phyloP scores from a whole-genome alignment of 2,113 vertebrate species.

The Thinocorus orbignyianus region DNA sequence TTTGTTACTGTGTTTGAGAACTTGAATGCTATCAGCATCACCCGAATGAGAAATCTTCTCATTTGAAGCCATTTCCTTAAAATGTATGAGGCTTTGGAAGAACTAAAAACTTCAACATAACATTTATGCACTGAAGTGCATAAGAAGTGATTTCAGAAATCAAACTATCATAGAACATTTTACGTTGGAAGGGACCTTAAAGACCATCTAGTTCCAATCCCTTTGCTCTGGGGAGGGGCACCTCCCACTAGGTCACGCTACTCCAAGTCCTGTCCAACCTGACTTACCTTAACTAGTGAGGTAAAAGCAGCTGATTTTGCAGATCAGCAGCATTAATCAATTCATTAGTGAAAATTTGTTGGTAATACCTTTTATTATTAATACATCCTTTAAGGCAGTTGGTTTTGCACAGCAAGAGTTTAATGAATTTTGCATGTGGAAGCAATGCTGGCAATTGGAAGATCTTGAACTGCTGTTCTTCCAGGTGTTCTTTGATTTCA shows the following conservation, averaged over 20 bases:
- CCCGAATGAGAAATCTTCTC: not conserved
- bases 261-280: not conserved
- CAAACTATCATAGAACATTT: not conserved
- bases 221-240: not conserved
- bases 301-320: not conserved
- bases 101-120: not conserved
- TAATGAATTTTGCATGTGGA: not conserved
- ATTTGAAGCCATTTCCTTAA: not conserved
- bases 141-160: not conserved
- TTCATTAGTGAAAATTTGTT: not conserved
- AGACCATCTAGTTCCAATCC: not conserved
- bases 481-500: not conserved
- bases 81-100: not conserved
- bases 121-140: not conserved
- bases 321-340: not conserved
- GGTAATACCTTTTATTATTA: not conserved
- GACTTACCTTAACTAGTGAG: not conserved
- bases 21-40: not conserved
- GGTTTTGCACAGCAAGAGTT: not conserved
- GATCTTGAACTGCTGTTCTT: not conserved
- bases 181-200: not conserved
- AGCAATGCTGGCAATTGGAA: not conserved
- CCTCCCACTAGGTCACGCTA: not conserved
- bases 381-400: not conserved
- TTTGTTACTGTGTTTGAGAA: not conserved